Conservation (phyloP, 2,888 invertebrate species). For the Ophion obscuratus region DNA sequence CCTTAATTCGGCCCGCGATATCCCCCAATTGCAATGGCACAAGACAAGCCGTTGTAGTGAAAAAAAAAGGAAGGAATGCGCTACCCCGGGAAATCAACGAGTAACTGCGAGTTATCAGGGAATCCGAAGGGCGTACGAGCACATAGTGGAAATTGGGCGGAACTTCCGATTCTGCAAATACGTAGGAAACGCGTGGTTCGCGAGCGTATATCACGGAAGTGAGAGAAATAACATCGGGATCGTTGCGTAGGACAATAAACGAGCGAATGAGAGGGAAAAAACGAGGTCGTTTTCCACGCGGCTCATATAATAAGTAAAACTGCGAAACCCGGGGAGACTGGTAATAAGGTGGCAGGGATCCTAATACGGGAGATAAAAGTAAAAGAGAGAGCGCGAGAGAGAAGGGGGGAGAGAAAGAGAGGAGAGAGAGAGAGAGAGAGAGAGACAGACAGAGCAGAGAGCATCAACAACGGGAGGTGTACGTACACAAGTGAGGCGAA, state of each 20-base stretch:
- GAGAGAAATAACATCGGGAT: not conserved
- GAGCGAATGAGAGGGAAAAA: not conserved
- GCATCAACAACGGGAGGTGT: conserved; percentile 11
- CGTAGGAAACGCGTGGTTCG: not conserved
- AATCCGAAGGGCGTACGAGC: not conserved
- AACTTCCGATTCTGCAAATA: not conserved
- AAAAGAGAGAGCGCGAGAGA: not conserved
- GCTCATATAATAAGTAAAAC: not conserved
- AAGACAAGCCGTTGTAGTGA: too few species aligned
- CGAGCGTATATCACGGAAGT: not conserved
- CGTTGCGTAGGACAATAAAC: not conserved
- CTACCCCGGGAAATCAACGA: not conserved
- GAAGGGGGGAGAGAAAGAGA: not conserved
- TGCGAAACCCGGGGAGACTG: not conserved
- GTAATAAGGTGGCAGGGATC: not conserved
- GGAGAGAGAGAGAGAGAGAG: not conserved
- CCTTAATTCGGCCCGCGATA: too few species aligned
- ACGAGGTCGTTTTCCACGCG: not conserved
- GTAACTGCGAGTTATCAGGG: not conserved
- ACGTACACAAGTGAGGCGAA: not conserved
- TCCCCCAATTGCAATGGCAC: too few species aligned
- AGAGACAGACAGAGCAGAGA: not conserved
- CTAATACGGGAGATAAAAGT: not conserved
- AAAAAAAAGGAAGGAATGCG: not conserved
- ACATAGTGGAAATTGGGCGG: not conserved